Base-by-base conservation (phyloP, 1,140 invertebrate species). In the Halotydeus destructor region DNA sequence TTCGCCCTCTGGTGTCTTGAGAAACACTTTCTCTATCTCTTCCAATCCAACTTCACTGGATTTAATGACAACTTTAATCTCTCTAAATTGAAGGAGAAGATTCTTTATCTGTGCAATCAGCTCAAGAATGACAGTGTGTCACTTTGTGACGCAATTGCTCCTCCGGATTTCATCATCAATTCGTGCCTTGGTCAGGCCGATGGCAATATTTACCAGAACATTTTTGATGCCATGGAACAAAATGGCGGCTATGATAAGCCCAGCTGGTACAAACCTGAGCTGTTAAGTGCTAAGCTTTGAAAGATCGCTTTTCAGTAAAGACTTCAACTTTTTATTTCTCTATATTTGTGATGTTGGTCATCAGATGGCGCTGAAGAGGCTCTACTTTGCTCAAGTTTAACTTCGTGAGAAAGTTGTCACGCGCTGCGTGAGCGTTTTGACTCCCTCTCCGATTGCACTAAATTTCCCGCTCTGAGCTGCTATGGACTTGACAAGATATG, bases 141-240 rank as follows among this genome's bases (percentile, higher is more conserved):
- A 6, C 61, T 88, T 12, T 73, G 74, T 1, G 86, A 93, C 66
- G 71, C 72, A 1, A 66, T 91, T 43, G 78, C 83, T 14, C 83
- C 83, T 2, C 75, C 79, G 12, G 85, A 93, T 65, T 86, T 78
- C 56, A 70, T 79, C 49, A 55, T 85, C 0, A 76, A 78, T 54
- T 85, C 80, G 5, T 69, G 72, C 12, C 60, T 85, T 11, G 81
- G 79, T 37, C 63, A 67, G 52, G 71, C 77, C 2, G 77, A 85
- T 64, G 82, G 81, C 38, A 64, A 79, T 60, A 78, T 85, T 40
- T 88, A 88, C 56, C 56, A 62, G 45, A 57, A 65, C 42, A 52
- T 65, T 23, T 59, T 60, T 41, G 47, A 54, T 30, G 59, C 58
- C 19, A 58, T 64, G 52, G 46, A 55, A n/a, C 51, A 58, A 23